These are phyloP conservation scores for Tapera naevia DNA, from an alignment of 2,797 vertebrate genomes.

Conservation along the genomic window DNA sequence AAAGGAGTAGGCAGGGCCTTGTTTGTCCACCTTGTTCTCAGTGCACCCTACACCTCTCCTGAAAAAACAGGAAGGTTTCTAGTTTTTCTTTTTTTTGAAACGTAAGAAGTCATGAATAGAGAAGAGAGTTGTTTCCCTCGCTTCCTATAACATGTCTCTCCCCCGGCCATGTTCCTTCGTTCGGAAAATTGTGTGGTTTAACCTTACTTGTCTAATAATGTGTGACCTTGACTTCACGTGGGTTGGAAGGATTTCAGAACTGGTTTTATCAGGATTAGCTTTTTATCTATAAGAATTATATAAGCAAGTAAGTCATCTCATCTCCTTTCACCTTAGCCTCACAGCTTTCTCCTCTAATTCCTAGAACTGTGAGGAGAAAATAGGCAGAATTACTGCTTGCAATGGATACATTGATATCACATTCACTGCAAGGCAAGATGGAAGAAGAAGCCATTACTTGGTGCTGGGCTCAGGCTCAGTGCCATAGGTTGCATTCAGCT, in stretches of 20 bases:
- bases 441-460: constrained; percentile 19
- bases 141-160: neutral
- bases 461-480: constrained; percentile 22
- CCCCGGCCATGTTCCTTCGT: neutral
- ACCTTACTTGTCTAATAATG: constrained; percentile 69
- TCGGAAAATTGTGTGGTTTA: constrained; percentile 67
- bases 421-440: constrained; percentile 34
- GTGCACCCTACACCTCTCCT: constrained; percentile 20
- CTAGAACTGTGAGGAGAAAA: constrained; percentile 61
- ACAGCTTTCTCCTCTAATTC: constrained; percentile 69
- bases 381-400: constrained; percentile 47
- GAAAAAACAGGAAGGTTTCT: constrained; percentile 51
- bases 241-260: constrained; percentile 77
- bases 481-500: neutral
- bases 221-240: constrained; percentile 71
- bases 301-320: constrained; percentile 69
- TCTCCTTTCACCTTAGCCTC: constrained; percentile 72
- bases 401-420: constrained; percentile 43
- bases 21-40: constrained; percentile 48
- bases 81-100: constrained; percentile 62
- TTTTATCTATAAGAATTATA: constrained; percentile 75
- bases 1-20: constrained; percentile 35
- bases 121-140: neutral
- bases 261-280: constrained; percentile 77
- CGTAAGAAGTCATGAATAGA: constrained; percentile 51